Conservation (phyloP, 2,797 vertebrate genomes). For the Acipenser oxyrinchus region DNA sequence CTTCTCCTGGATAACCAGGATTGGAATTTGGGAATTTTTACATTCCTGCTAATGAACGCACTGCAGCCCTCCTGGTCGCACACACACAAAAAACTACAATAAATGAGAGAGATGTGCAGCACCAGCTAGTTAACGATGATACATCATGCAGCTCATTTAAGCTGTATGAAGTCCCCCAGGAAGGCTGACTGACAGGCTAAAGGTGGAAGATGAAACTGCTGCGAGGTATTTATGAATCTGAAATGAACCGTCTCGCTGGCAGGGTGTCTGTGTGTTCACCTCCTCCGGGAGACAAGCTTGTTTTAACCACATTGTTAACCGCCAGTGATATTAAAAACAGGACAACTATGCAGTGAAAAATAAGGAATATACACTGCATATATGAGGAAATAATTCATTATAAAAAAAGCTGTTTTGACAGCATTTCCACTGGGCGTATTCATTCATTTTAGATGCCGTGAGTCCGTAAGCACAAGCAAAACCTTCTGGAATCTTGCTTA, state of each 20-base stretch:
- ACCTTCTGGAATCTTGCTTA: background rate
- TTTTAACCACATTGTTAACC: background rate
- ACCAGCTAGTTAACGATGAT: background rate
- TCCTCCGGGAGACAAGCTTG: background rate
- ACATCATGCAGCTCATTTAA: background rate
- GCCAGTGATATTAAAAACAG: background rate
- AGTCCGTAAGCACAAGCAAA: background rate
- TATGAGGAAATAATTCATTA: background rate
- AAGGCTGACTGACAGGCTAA: background rate
- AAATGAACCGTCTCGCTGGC: background rate
- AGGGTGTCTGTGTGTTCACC: background rate
- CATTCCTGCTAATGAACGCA: too few relatives aligned
- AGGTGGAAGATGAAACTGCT: background rate
- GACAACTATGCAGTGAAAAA: background rate
- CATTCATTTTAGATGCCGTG: background rate
- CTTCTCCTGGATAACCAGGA: too few relatives aligned
- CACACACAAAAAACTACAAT: background rate
- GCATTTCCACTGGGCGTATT: background rate
- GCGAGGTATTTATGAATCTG: background rate
- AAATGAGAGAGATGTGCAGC: too few relatives aligned
- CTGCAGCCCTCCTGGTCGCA: too few relatives aligned
- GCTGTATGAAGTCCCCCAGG: background rate
- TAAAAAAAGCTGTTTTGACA: background rate
- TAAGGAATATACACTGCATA: background rate
- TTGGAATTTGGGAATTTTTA: too few relatives aligned